A percentile compares a stretch with the other conserved stretches of the same genome.
phyloP scores from a whole-genome alignment of 2,113 vertebrate genomes.

The Ursus arctos region DNA sequence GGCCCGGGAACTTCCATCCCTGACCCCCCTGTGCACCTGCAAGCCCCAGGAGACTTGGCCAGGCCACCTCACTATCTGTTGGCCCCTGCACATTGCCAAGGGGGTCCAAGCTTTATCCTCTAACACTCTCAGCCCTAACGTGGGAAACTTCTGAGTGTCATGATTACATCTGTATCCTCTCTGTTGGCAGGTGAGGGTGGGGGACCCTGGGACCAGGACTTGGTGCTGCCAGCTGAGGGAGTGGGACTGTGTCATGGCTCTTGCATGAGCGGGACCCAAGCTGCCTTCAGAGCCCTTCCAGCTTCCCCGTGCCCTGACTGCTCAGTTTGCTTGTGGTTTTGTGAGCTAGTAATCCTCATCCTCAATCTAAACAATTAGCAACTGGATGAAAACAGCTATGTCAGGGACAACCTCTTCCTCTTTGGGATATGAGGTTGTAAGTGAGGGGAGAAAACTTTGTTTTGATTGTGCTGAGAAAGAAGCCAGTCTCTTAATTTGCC shows the following conservation, averaged over 20 bases:
- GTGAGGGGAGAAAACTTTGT: not conserved
- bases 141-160: too few relatives aligned
- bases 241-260: fast-evolving
- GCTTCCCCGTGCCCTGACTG: not conserved
- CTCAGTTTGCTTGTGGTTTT: too few relatives aligned
- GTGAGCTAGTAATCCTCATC: not conserved
- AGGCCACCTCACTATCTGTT: too few relatives aligned
- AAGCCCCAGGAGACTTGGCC: not conserved
- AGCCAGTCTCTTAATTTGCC: not conserved
- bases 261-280: not conserved
- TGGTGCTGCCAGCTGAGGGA: not conserved
- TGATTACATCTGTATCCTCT: not conserved
- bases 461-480: constrained; percentile 40
- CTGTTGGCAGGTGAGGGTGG: fast-evolving
- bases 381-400: not conserved
- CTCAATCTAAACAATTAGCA: not conserved
- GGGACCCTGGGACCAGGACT: not conserved
- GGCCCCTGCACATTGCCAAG: fast-evolving
- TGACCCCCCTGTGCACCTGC: not conserved
- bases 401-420: not conserved
- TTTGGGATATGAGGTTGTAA: not conserved
- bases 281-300: not conserved
- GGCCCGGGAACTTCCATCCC: fast-evolving
- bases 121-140: not conserved
- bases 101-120: not conserved